A percentile compares a stretch with the other conserved stretches of the same genome.
These are phyloP conservation scores for Seladonia tumulorum DNA, from an alignment of 2,888 invertebrate genomes.

Conservation along the genomic window DNA sequence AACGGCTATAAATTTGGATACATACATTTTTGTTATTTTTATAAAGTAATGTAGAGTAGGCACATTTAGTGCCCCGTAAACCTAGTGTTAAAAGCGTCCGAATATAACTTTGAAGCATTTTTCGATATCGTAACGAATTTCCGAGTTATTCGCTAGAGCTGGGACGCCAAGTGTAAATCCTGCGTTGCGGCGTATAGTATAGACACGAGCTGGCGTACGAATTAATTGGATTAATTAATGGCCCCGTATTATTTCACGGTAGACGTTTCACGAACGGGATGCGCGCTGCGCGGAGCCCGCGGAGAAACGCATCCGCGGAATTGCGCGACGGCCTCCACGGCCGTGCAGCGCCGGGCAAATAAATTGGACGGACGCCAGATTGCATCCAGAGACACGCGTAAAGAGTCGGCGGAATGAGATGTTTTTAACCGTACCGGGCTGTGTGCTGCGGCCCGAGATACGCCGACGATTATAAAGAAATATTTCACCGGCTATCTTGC, in stretches of 20 bases:
- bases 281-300: neutral
- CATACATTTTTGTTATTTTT: no score
- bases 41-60: no score
- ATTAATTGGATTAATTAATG: constrained; percentile 47
- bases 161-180: no score
- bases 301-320: neutral
- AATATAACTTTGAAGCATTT: no score
- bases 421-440: constrained; percentile 9
- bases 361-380: constrained; percentile 60
- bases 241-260: constrained; percentile 20
- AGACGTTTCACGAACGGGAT: neutral
- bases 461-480: constrained; percentile 21
- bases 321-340: neutral
- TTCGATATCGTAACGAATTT: neutral
- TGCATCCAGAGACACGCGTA: constrained; percentile 37
- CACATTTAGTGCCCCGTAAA: no score
- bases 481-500: constrained; percentile 8
- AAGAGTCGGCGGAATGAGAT: constrained; percentile 41
- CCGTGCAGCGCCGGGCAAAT: neutral
- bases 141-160: neutral
- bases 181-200: neutral
- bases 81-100: no score
- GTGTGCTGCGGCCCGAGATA: constrained; percentile 24
- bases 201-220: neutral
- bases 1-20: no score